Evolutionary conservation across 2,888 invertebrate genomes (phyloP), one percentile per base, ranked within the genome.

Genomic region (Epistrophella euchroma): DNA sequence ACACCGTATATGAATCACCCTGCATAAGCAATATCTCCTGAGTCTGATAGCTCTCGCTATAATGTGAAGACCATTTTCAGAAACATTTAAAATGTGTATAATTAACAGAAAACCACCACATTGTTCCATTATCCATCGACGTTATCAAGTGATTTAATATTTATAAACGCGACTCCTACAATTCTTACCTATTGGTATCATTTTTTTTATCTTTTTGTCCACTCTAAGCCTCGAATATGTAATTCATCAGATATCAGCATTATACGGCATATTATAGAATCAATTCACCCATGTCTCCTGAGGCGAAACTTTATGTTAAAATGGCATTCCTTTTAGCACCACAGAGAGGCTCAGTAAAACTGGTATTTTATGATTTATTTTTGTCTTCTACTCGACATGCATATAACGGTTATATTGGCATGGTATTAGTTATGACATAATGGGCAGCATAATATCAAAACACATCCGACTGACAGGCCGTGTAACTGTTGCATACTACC

Each of bases 401-500:
- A 71, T 81, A 85, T 86, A 86, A 86, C 85, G 86, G 82, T 86
- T 66, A 35, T 32, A 52, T 56, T 43, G 52, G 52, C 43, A 50
- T 83, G 35, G 66, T 82, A 74, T 58, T 70, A 50, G 64, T 85
- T 77, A 73, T 85, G 86, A 86, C 77, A 82, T 86, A 86, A 86
- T 78, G 15, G 13, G 73, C 37, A 76, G 37, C 82, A 86, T 86
- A 86, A 82, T 71, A 82, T 70, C 68, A 77, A 77, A 45, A 52
- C 76, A 74, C 77, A 74, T 71, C 70, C 74, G 64, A 74, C 58
- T 19, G 60, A 66, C 43, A 72, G 70, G 74, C 70, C 64, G 70
- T 81, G 82, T 86, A 86, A 86, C 86, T 74, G 86, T 86, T 86
- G 86, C 77, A 86, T 58, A 64, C 73, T 71, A 37, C 82, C 70